These are phyloP conservation scores for Drosophila buzzatii DNA, from an alignment of 2,888 invertebrate genomes.

Conservation along the genomic window DNA sequence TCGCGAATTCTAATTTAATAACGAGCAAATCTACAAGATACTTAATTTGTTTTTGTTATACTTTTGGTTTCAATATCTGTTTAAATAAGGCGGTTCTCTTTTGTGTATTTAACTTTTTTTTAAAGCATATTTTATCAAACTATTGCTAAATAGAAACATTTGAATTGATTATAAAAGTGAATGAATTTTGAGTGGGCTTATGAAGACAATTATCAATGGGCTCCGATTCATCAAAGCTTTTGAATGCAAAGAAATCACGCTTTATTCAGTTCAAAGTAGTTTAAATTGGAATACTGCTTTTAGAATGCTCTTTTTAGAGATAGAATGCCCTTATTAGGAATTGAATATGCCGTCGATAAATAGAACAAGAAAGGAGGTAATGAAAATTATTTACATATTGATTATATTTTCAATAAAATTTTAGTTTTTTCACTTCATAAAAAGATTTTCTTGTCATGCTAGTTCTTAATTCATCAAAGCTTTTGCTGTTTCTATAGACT, in stretches of 20 bases:
- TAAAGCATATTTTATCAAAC: background rate
- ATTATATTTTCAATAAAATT: too few relatives aligned
- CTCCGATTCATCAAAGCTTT: background rate
- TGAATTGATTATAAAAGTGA: background rate
- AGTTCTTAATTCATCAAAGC: background rate
- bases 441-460: background rate
- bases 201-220: background rate
- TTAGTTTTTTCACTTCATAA: too few relatives aligned
- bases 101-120: background rate
- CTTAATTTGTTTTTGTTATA: conserved; percentile 28
- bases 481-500: background rate
- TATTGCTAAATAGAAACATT: background rate
- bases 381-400: background rate
- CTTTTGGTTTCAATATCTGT: conserved; percentile 18
- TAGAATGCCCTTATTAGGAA: background rate
- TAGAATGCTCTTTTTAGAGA: too few relatives aligned
- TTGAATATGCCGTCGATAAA: background rate
- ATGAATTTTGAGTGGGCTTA: background rate
- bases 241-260: background rate
- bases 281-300: background rate
- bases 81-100: background rate
- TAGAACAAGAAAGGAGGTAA: background rate
- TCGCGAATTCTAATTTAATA: conserved; percentile 51
- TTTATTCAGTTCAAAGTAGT: background rate
- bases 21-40: conserved; percentile 44